phyloP scores from a whole-genome alignment of 2,113 vertebrate species.

The Crotophaga sulcirostris region DNA sequence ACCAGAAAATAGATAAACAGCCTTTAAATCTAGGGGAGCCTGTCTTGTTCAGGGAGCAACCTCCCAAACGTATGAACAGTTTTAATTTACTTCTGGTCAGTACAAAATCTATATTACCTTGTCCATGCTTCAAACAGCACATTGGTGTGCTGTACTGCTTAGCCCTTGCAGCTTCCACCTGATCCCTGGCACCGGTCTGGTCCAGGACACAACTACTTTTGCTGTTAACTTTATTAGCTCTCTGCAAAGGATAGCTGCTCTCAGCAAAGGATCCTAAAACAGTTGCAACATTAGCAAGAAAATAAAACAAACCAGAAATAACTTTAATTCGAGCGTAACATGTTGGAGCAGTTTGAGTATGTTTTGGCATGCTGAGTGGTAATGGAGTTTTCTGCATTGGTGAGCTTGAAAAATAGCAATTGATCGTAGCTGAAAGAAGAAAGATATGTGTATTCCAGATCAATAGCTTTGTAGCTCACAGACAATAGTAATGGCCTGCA shows the following conservation, averaged over 20 bases:
- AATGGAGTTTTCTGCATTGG: not conserved
- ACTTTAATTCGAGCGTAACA: not conserved
- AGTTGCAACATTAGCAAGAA: not conserved
- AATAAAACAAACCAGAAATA: slow-evolving; percentile 38
- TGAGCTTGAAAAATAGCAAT: not conserved
- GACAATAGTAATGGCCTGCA: not conserved
- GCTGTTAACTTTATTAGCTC: not conserved
- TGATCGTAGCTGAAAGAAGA: not conserved
- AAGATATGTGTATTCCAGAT: not conserved
- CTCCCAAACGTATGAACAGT: too few species aligned
- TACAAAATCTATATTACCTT: not conserved
- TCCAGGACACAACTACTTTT: not conserved
- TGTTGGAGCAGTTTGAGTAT: slow-evolving; percentile 19
- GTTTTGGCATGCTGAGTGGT: slow-evolving; percentile 24
- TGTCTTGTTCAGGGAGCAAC: not conserved
- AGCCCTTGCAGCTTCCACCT: not conserved
- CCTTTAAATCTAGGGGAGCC: not conserved
- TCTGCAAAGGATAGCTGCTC: not conserved
- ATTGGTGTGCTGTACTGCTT: not conserved
- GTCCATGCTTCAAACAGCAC: not conserved
- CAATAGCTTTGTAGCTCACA: not conserved
- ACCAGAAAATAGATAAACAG: not conserved
- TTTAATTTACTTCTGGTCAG: not conserved
- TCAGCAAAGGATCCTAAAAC: not conserved
- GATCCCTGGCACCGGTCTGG: not conserved